Evolutionary conservation across 2,888 invertebrate species (phyloP), one percentile per base, ranked within the genome.

Genomic region (Parascotia fuliginaria): DNA sequence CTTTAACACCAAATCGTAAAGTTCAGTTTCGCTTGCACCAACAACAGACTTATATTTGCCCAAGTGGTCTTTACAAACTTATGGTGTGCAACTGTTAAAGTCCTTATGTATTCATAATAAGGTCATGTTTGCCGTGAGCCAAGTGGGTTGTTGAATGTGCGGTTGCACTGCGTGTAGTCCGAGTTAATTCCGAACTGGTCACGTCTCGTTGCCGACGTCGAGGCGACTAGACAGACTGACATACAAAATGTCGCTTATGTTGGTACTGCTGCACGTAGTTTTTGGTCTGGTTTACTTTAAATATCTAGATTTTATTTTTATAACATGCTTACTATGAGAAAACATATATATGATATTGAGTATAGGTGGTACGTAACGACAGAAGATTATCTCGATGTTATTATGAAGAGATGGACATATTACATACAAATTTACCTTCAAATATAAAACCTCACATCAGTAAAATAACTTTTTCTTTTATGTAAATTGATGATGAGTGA

Each of bases 101-200:
- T 37, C 39, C 58, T 64, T 79, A 63, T 68, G 37, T 24, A 48
- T 4, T 33, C 0, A 61, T 29, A 43, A 55, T 73, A 77, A 60
- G 69, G 75, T 76, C 55, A 60, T 45, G 42, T 70, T 73, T 76
- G 31, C 49, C 27, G 24, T 53, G 51, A 55, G 7, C 24, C n/a
- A 14, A n/a, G 12, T 33, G 39, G 14, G 32, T 19, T 3, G 27
- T 9, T 3, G 40, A 27, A 42, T 45, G 46, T 66, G 72, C 59
- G 60, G 61, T 69, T 65, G 60, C 60, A 65, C 70, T 67, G 72
- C 67, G 69, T 73, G 65, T 73, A 72, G 77, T 73, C 71, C 62
- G 75, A 81, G 82, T 86, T 87, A 85, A 87, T 87, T 83, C 83
- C 73, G 79, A 61, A 66, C 68, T 73, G 82, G 87, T 87, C 85